Percentiles rank a stretch among this genome's conserved stretches.
Conservation (phyloP, 2,888 invertebrate species). For the Eumacrocentrus americanus region DNA sequence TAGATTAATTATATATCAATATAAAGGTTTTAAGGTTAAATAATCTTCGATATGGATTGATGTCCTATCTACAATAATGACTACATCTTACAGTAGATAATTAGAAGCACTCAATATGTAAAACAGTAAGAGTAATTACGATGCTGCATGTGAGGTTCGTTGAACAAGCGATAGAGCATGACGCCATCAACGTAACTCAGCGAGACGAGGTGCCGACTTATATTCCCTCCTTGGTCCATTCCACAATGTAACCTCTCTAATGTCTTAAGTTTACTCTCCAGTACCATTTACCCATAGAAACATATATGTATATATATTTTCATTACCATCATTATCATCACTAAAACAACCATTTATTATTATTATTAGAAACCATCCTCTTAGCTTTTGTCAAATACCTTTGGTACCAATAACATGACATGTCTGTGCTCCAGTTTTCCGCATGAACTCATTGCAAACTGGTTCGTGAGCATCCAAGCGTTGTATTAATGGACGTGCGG, state of each 20-base stretch:
- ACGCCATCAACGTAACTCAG: conserved; percentile 51
- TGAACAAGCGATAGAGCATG: conserved; percentile 50
- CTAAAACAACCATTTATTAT: too few species aligned
- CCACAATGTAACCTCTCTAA: too few species aligned
- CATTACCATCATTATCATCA: too few species aligned
- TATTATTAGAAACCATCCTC: too few species aligned
- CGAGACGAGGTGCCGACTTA: conserved; percentile 17
- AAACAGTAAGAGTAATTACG: conserved; percentile 27
- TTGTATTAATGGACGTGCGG: conserved; percentile 48
- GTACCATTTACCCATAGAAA: too few species aligned
- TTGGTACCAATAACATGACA: too few species aligned
- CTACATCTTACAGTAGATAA: conserved; percentile 19
- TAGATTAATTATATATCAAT: too few species aligned
- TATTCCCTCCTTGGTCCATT: neutral
- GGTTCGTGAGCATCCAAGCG: conserved; percentile 57
- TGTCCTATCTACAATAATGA: conserved; percentile 9
- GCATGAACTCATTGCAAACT: conserved; percentile 56
- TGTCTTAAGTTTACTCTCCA: too few species aligned
- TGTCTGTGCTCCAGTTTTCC: conserved; percentile 49
- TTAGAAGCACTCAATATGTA: conserved; percentile 29
- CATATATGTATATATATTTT: neutral
- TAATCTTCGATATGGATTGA: conserved; percentile 8
- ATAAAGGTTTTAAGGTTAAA: too few species aligned
- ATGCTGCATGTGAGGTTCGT: conserved; percentile 28
- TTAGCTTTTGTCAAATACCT: conserved; percentile 19